Base-by-base conservation (phyloP, 2,888 invertebrate genomes). In the Caprella mutica region DNA sequence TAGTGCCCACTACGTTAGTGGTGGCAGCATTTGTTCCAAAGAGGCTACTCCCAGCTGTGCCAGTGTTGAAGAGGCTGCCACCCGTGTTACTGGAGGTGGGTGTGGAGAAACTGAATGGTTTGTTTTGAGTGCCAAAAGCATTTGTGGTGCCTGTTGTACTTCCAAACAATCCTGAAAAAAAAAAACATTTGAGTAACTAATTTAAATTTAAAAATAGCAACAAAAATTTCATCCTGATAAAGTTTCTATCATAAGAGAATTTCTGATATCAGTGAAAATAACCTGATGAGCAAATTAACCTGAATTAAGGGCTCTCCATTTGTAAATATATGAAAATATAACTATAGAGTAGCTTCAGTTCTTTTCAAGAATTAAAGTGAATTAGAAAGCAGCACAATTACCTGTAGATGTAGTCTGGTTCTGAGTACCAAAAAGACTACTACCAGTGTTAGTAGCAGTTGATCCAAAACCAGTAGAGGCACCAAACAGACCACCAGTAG, bases 1-100 rank as follows among this genome's bases (percentile, higher is more conserved):
- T 81, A 0, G 90, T 87, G 2, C 91, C 91, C 14, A 77, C 75
- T 1, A 63, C 61, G 12, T 72, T 70, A 9, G 19, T 52, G 12
- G 46, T 40, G 6, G 55, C 54, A 19, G 51, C 38, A 14, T 40
- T 55, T 17, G 57, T 23, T 8, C 57, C 54, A 46, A 61, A 58
- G 4, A 57, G 52, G 1, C 61, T 58, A 5, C 54, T n/a, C 5
- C 48, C 48, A 1, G 48, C 19, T 19, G 29, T 21, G 30, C 29
- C 26, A 26, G 48, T 48, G 30, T 48, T 48, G 30, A 48, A 48
- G 30, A 48, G 48, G n/a, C 48, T 30, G 29, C 48, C 48, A 19
- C 48, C 30, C 2, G 48, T 48, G 24, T 24, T 44, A 30, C 30
- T 48, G 17, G 48, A 48, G 3, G 44, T 44, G 30, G 48, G 48